These are phyloP conservation scores for Aurelia aurita DNA, from an alignment of 30 jellyfish, hydroid and myxozoan genomes.

Conservation along the genomic window DNA sequence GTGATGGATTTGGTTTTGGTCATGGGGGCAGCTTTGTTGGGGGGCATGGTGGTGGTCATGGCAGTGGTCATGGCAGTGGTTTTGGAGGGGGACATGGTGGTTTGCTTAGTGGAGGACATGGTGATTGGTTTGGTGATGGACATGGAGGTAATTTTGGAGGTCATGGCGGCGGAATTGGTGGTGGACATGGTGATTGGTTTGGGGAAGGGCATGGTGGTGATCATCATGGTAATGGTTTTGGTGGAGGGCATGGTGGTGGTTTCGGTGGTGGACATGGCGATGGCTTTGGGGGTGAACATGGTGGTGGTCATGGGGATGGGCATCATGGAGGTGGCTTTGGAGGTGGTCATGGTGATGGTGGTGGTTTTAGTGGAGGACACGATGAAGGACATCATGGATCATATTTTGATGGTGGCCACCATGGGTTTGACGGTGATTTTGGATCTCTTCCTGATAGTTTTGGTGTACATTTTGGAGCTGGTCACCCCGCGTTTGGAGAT, in stretches of 20 bases:
- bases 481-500: slow-evolving; percentile 51
- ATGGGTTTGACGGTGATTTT: slow-evolving; percentile 46
- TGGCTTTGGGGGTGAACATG: background rate
- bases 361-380: slow-evolving; percentile 6
- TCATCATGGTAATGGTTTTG: slow-evolving; percentile 17
- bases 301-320: background rate
- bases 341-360: slow-evolving; percentile 36
- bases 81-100: slow-evolving; percentile 46
- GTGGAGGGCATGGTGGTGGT: slow-evolving; percentile 31
- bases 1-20: slow-evolving; percentile 49
- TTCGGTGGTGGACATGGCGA: slow-evolving; percentile 20
- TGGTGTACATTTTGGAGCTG: slow-evolving; percentile 52
- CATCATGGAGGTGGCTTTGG: slow-evolving; percentile 19
- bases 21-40: slow-evolving; percentile 38
- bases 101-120: slow-evolving; percentile 35
- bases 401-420: slow-evolving; percentile 25
- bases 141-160: slow-evolving; percentile 26
- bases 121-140: slow-evolving; percentile 22
- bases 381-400: slow-evolving; percentile 7
- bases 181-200: slow-evolving; percentile 44
- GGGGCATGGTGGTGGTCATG: slow-evolving; percentile 31
- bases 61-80: slow-evolving; percentile 37
- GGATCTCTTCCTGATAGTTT: slow-evolving; percentile 5
- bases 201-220: slow-evolving; percentile 32
- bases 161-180: slow-evolving; percentile 10